Evolutionary conservation across 1,140 invertebrate species (phyloP).

Genomic region (Nephila pilipes): DNA sequence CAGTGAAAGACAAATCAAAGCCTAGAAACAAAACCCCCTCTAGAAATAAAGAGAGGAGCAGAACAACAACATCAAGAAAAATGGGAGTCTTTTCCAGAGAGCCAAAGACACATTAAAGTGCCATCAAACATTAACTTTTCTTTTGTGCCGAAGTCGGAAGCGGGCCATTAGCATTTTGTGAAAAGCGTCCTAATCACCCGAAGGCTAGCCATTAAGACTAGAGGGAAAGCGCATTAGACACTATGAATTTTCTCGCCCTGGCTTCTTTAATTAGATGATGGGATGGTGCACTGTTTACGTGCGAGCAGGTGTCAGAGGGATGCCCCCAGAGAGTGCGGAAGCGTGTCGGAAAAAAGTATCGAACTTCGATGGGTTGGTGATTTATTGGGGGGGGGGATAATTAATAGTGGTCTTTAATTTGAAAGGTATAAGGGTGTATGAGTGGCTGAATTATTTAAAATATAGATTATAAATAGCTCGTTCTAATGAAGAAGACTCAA

Average conservation of each 20-base stretch:
- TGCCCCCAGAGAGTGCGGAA: background rate
- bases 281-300: background rate
- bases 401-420: too few species aligned
- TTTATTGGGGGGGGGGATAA: too few species aligned
- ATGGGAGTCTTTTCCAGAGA: background rate
- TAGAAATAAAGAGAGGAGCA: constrained; percentile 1
- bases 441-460: too few species aligned
- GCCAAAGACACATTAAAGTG: constrained; percentile 58
- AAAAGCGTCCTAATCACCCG: constrained; percentile 61
- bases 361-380: too few species aligned
- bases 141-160: constrained; percentile 52
- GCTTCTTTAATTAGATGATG: constrained; percentile 64
- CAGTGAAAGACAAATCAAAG: constrained; percentile 29
- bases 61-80: background rate
- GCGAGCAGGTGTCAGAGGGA: background rate
- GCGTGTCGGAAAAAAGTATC: background rate
- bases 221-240: constrained; percentile 47
- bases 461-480: too few species aligned
- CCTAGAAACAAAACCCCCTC: constrained; percentile 12
- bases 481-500: too few species aligned
- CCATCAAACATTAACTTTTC: constrained; percentile 72
- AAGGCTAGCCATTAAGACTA: constrained; percentile 68
- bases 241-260: constrained; percentile 70
- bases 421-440: too few species aligned
- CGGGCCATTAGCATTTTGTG: constrained; percentile 68